Evolutionary conservation across 2,888 invertebrate genomes (phyloP).

Genomic region (Stenichneumon culpator): DNA sequence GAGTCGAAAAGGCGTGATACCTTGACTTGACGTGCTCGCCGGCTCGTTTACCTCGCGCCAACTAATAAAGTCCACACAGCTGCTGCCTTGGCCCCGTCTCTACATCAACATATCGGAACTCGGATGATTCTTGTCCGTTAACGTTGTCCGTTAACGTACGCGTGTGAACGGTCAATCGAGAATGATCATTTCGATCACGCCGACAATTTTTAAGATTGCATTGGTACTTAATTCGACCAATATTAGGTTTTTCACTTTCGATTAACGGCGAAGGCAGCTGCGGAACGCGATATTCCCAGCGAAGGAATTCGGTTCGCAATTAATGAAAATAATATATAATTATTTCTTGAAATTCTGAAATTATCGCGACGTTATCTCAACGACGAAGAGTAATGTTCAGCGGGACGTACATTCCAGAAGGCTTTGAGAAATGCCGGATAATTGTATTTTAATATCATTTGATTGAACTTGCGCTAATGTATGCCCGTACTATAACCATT

Average conservation of each 20-base stretch:
- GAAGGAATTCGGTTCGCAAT: conserved; percentile 40
- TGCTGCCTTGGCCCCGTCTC: conserved; percentile 30
- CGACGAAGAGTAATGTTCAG: not conserved
- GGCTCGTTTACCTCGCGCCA: conserved; percentile 60
- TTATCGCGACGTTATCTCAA: not conserved
- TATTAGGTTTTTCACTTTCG: conserved; percentile 10
- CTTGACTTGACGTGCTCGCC: conserved; percentile 56
- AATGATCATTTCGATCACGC: conserved; percentile 24
- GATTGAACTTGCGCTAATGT: conserved; percentile 36
- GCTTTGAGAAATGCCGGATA: too few relatives aligned
- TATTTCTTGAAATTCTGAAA: not conserved
- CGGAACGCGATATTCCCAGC: not conserved
- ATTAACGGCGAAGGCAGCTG: conserved; percentile 22
- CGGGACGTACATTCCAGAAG: not conserved
- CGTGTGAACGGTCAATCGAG: conserved; percentile 28
- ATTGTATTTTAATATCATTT: not conserved
- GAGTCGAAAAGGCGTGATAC: conserved; percentile 63
- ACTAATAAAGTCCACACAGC: conserved; percentile 66
- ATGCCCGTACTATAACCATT: conserved; percentile 25
- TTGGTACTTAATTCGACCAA: not conserved
- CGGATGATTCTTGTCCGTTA: conserved; percentile 28
- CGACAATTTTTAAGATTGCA: not conserved
- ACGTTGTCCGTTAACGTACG: not conserved
- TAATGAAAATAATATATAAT: conserved; percentile 41
- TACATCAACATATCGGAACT: not conserved